Conservation (phyloP, 2,797 vertebrate species). For the Picus viridis region DNA sequence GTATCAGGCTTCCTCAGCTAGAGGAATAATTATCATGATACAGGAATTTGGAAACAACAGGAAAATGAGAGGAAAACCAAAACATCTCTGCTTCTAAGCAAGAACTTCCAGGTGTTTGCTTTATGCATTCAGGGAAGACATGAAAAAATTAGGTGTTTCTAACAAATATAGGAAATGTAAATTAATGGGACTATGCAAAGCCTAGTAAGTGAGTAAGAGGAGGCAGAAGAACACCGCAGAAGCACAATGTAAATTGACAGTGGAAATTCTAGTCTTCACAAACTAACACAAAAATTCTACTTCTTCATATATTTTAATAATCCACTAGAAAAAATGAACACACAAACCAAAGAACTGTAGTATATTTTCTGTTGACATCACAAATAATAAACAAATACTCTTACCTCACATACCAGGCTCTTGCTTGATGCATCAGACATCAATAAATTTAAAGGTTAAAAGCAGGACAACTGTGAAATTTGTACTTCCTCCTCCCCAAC, state of each 20-base stretch:
- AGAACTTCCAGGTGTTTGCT: neutral
- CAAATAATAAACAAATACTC: neutral
- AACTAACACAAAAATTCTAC: neutral
- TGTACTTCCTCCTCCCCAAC: neutral
- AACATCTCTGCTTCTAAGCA: neutral
- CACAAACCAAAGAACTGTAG: neutral
- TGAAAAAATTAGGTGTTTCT: neutral
- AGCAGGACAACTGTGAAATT: neutral
- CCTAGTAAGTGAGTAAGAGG: neutral
- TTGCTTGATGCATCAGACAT: neutral
- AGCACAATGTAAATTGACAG: neutral
- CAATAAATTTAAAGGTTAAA: neutral
- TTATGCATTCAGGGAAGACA: neutral
- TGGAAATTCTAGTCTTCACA: neutral
- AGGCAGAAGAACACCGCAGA: neutral
- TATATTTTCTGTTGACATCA: neutral
- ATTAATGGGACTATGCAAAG: neutral
- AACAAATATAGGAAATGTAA: neutral
- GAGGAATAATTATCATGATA: neutral
- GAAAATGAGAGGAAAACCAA: neutral
- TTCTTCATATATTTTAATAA: neutral
- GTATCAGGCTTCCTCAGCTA: neutral
- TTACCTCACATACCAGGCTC: neutral
- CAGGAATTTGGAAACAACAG: neutral
- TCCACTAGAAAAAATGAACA: neutral